Evolutionary conservation across 30 jellyfish, hydroid and myxozoan genomes (phyloP).

Genomic region (Hydra vulgaris): DNA sequence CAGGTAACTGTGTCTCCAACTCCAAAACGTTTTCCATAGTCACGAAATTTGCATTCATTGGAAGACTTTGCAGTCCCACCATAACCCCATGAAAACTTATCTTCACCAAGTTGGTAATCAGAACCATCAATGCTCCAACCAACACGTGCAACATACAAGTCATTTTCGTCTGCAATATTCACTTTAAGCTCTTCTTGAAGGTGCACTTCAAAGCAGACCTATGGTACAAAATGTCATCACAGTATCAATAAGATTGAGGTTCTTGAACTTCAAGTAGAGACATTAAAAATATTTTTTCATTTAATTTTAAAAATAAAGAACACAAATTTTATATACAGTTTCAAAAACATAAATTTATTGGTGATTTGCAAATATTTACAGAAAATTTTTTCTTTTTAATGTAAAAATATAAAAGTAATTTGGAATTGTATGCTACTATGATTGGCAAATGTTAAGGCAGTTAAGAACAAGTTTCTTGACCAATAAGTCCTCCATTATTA

Average conservation of each 20-base stretch:
- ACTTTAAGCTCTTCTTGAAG: conserved; percentile 68
- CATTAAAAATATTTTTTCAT: no score
- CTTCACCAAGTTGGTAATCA: conserved; percentile 91
- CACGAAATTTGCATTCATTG: conserved; percentile 48
- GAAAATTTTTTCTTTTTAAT: no score
- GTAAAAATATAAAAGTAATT: no score
- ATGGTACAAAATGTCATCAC: not conserved
- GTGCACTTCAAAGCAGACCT: conserved; percentile 83
- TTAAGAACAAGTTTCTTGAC: no score
- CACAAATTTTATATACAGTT: no score
- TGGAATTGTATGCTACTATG: no score
- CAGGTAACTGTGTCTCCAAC: conserved; percentile 89
- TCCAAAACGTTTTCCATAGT: conserved; percentile 69
- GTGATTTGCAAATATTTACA: no score
- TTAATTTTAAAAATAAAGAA: no score
- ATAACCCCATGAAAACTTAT: conserved; percentile 83
- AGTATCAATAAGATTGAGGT: not conserved
- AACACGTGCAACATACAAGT: conserved; percentile 71
- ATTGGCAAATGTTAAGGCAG: no score
- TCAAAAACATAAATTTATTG: no score
- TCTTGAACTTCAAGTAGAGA: no score
- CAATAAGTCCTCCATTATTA: no score
- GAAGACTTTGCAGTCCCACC: conserved; percentile 98
- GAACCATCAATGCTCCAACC: conserved; percentile 98
- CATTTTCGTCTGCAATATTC: conserved; percentile 63